phyloP scores from a whole-genome alignment of 2,888 invertebrate genomes.

The Chesias legatella region DNA sequence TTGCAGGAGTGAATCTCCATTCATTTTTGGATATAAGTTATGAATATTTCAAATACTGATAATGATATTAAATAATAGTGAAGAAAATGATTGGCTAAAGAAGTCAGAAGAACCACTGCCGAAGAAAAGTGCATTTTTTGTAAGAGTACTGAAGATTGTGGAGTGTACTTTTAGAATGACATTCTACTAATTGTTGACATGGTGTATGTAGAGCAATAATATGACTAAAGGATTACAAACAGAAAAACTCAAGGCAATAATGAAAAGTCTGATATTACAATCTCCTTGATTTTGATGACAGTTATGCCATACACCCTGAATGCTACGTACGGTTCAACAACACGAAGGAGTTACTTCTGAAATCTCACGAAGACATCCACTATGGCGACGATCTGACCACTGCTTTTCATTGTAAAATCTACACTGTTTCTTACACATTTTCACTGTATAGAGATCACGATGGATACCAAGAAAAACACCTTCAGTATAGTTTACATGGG shows the following conservation, averaged over 20 bases:
- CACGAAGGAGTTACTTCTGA: constrained; percentile 59
- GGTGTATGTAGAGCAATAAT: neutral
- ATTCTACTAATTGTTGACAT: constrained; percentile 4
- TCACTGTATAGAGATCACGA: constrained; percentile 29
- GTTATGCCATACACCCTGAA: constrained; percentile 59
- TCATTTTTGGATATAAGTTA: no score
- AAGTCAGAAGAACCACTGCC: no score
- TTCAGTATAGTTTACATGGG: constrained; percentile 52
- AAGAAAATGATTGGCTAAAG: no score
- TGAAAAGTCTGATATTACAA: constrained; percentile 6
- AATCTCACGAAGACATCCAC: constrained; percentile 61
- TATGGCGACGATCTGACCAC: constrained; percentile 65
- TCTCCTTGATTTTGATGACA: constrained; percentile 48
- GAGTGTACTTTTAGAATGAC: no score
- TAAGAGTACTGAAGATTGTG: no score
- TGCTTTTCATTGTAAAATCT: constrained; percentile 42
- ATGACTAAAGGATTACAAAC: neutral
- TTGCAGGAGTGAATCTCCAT: no score
- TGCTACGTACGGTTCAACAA: constrained; percentile 60
- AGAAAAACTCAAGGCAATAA: neutral
- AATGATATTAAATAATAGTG: no score
- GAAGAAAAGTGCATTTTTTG: no score
- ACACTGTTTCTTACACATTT: constrained; percentile 33
- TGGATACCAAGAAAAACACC: constrained; percentile 40
- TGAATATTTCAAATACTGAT: no score